Conservation (phyloP, 2,113 vertebrate genomes). For the Strigops habroptila region DNA sequence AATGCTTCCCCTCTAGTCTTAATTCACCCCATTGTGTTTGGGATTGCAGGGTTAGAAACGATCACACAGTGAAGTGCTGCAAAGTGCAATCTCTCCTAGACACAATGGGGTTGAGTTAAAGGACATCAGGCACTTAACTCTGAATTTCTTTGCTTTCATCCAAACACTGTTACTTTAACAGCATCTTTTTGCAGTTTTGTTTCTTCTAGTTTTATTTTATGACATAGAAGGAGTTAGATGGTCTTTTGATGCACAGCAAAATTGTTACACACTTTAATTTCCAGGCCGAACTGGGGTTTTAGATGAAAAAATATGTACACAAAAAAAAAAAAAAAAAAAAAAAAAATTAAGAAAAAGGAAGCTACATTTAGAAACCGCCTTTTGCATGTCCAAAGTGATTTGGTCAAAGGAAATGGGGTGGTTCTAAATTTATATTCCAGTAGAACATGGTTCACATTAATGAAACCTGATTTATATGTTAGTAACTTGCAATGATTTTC, state of each 20-base stretch:
- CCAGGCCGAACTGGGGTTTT: background rate
- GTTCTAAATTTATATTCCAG: background rate
- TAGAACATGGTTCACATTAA: background rate
- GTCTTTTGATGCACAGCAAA: background rate
- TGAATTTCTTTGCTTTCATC: slow-evolving; percentile 32
- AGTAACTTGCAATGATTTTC: background rate
- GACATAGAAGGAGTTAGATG: background rate
- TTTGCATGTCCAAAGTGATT: background rate
- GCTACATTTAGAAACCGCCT: background rate
- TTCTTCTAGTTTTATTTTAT: background rate
- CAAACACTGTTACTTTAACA: slow-evolving; percentile 15
- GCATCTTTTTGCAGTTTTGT: background rate
- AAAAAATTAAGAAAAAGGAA: background rate
- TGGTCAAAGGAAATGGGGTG: background rate
- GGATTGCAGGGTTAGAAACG: slow-evolving; percentile 47
- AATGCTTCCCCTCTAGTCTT: slow-evolving; percentile 10
- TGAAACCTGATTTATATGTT: background rate
- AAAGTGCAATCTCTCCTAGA: slow-evolving; percentile 35
- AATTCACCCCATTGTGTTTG: slow-evolving; percentile 37
- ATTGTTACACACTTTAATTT: background rate
- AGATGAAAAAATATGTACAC: background rate
- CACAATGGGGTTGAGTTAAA: slow-evolving; percentile 55
- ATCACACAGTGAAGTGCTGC: slow-evolving; percentile 34
- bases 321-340: background rate
- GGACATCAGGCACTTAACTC: slow-evolving; percentile 22